Evolutionary conservation across 2,113 vertebrate genomes (phyloP).

Genomic region (Perca flavescens): DNA sequence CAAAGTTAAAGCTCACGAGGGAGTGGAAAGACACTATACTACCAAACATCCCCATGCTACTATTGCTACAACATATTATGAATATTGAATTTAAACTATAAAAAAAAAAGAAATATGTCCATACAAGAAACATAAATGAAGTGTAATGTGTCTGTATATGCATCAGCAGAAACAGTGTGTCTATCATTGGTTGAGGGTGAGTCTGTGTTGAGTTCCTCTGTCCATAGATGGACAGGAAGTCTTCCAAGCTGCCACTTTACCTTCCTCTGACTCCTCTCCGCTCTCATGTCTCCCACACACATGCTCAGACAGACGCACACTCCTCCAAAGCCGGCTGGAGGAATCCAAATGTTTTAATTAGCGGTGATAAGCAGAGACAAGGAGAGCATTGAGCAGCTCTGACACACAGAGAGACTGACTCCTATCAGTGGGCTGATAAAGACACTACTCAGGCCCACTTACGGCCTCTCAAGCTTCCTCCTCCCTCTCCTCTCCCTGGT

Average conservation of each 20-base stretch:
- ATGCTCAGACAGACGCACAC: conserved; percentile 67
- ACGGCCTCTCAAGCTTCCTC: conserved; percentile 75
- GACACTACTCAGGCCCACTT: conserved; percentile 80
- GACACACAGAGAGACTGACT: conserved; percentile 69
- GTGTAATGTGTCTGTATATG: not conserved
- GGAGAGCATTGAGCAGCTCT: conserved; percentile 74
- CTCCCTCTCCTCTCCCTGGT: conserved; percentile 44
- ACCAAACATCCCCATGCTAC: not conserved
- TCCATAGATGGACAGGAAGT: conserved; percentile 82
- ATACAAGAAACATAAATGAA: not conserved
- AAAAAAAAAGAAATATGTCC: not conserved
- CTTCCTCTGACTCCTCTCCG: conserved; percentile 70
- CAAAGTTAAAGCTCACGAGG: not conserved
- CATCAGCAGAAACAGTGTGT: conserved; percentile 55
- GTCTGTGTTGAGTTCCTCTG: conserved; percentile 60
- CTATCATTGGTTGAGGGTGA: conserved; percentile 27
- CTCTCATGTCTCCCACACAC: conserved; percentile 75
- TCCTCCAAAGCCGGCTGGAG: conserved; percentile 69
- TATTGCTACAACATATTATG: no score
- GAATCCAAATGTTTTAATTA: conserved; percentile 88
- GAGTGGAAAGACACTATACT: not conserved
- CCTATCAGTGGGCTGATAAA: conserved; percentile 79
- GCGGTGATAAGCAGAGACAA: conserved; percentile 83
- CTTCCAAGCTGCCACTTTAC: conserved; percentile 76
- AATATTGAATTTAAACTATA: not conserved